phyloP scores from a whole-genome alignment of 1,140 invertebrate species.

The Lordiphosa collinella region DNA sequence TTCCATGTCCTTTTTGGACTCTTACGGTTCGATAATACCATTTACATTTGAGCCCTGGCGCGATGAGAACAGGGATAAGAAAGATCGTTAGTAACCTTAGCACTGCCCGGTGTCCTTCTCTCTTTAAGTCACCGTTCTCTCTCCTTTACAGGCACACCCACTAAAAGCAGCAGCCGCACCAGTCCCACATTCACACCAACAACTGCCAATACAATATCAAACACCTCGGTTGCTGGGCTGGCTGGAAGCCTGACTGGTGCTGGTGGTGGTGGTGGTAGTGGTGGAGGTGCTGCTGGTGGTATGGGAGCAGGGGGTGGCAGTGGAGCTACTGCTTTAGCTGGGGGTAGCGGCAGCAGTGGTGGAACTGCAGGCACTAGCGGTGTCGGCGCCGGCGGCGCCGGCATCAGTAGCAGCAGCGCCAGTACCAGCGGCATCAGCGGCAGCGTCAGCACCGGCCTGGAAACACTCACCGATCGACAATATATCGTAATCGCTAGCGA shows the following conservation, averaged over 20 bases:
- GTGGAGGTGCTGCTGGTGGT: slow-evolving; percentile 12
- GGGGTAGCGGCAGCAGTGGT: slow-evolving; percentile 66
- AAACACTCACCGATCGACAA: slow-evolving; percentile 89
- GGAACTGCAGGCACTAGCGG: slow-evolving; percentile 18
- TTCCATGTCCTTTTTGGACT: slow-evolving; percentile 96
- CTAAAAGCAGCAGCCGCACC: slow-evolving; percentile 76
- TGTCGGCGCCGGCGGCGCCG: slow-evolving; percentile 27
- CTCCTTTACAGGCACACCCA: slow-evolving; percentile 55
- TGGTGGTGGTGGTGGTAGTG: slow-evolving; percentile 64
- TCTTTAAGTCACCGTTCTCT: too few species aligned
- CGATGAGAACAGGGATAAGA: slow-evolving; percentile 87
- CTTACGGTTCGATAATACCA: slow-evolving; percentile 92
- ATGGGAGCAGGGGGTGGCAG: slow-evolving; percentile 5
- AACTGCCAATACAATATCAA: slow-evolving; percentile 79
- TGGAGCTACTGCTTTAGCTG: neutral
- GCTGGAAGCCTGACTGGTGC: slow-evolving; percentile 60
- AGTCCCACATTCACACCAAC: slow-evolving; percentile 78
- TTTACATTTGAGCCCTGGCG: slow-evolving; percentile 93
- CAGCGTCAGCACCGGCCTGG: slow-evolving; percentile 79
- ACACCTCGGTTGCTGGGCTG: slow-evolving; percentile 56
- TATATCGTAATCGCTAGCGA: slow-evolving; percentile 96
- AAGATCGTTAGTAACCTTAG: slow-evolving; percentile 85
- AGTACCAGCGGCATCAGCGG: slow-evolving; percentile 78
- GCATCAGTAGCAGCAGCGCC: slow-evolving; percentile 60
- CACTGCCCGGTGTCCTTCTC: too few species aligned